These are phyloP conservation scores for Rhinichthys osculus DNA, from an alignment of 2,797 vertebrate genomes.

Conservation along the genomic window DNA sequence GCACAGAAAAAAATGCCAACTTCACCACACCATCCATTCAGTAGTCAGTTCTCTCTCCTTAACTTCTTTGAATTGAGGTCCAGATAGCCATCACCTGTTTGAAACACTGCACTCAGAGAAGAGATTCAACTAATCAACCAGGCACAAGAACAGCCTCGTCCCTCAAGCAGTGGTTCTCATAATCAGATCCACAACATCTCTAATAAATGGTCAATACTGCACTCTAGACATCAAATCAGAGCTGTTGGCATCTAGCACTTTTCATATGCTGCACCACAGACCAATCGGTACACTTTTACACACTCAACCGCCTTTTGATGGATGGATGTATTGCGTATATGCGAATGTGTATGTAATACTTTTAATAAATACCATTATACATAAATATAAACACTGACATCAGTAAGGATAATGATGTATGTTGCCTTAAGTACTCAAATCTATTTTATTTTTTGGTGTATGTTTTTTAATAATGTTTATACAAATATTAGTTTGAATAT, in stretches of 20 bases:
- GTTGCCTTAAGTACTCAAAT: not conserved
- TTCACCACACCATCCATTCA: not conserved
- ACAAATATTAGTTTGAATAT: not conserved
- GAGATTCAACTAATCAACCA: not conserved
- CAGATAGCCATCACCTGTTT: not conserved
- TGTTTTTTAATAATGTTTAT: no score
- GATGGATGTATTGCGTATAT: not conserved
- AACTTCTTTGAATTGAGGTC: not conserved
- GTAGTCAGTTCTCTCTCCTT: not conserved
- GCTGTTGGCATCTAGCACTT: not conserved
- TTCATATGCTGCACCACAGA: not conserved
- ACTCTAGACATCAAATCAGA: not conserved
- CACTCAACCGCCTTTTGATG: not conserved
- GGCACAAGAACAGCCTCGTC: not conserved
- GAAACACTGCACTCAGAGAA: conserved; percentile 5
- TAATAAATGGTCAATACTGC: not conserved
- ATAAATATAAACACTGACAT: not conserved
- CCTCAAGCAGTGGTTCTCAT: conserved; percentile 3
- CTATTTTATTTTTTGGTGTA: no score
- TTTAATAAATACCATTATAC: not conserved
- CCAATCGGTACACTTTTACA: not conserved
- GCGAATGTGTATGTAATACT: not conserved
- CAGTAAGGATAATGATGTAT: not conserved
- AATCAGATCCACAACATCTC: not conserved
- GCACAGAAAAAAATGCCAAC: not conserved